A percentile compares a stretch with the other conserved stretches of the same genome.
phyloP scores from a whole-genome alignment of 2,113 vertebrate species.

The Phainopepla nitens region DNA sequence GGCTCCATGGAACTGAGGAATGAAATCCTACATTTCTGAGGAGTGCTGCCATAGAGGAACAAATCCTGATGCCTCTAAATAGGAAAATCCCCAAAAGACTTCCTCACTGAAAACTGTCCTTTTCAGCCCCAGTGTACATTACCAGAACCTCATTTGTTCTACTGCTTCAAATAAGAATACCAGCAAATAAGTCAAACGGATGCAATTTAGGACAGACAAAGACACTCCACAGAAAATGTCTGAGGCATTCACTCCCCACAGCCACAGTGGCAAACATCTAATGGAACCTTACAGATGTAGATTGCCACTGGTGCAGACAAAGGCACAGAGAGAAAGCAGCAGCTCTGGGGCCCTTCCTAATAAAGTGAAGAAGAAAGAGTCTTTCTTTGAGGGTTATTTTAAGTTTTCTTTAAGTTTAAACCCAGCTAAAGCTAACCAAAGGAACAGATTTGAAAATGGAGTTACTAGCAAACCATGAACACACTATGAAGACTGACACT shows the following conservation, averaged over 20 bases:
- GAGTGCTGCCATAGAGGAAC: not conserved
- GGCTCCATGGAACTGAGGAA: not conserved
- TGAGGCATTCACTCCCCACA: not conserved
- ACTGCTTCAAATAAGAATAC: not conserved
- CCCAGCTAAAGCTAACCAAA: not conserved
- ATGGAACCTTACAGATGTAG: not conserved
- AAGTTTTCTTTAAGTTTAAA: not conserved
- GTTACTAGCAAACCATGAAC: not conserved
- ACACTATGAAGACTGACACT: not conserved
- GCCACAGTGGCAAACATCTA: fast-evolving
- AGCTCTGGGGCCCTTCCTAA: not conserved
- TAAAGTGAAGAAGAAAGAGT: not conserved
- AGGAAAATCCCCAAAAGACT: not conserved
- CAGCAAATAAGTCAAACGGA: not conserved
- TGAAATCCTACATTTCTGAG: not conserved
- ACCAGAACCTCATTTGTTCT: not conserved
- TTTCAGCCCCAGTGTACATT: not conserved
- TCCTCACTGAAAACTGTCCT: not conserved
- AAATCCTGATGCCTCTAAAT: not conserved
- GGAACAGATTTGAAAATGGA: not conserved
- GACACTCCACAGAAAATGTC: not conserved
- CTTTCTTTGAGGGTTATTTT: not conserved
- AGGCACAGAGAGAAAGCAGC: not conserved
- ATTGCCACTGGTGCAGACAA: not conserved
- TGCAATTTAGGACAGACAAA: not conserved